A percentile compares a stretch with the other conserved stretches of the same genome.
Conservation (phyloP, 2,797 vertebrate genomes). For the Enteromius anoplus region DNA sequence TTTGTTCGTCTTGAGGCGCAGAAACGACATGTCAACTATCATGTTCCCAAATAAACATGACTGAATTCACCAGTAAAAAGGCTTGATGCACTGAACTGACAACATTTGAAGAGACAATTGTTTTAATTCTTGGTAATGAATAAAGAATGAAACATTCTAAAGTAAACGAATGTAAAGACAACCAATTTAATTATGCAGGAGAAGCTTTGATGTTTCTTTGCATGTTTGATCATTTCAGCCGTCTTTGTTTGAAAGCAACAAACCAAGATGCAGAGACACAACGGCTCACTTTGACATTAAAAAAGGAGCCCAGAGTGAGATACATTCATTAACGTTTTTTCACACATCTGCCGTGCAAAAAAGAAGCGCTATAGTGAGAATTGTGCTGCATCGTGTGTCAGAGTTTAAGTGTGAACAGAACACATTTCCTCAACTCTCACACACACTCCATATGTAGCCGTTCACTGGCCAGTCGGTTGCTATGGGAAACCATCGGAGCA, state of each 20-base stretch:
- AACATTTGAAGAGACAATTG: slow-evolving; percentile 3
- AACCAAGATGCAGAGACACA: not conserved
- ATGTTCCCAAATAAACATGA: not conserved
- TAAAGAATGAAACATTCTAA: slow-evolving; percentile 34
- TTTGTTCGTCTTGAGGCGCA: not conserved
- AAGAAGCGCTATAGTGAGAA: slow-evolving; percentile 23
- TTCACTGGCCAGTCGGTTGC: slow-evolving; percentile 60
- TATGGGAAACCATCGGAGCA: slow-evolving; percentile 61
- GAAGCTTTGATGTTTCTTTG: slow-evolving; percentile 37
- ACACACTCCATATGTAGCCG: slow-evolving; percentile 47
- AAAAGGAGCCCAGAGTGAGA: slow-evolving; percentile 15
- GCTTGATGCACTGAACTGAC: not conserved
- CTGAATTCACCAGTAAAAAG: not conserved
- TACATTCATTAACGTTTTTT: slow-evolving; percentile 35
- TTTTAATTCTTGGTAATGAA: slow-evolving; percentile 24
- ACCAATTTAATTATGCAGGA: slow-evolving; percentile 39
- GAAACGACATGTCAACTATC: not conserved
- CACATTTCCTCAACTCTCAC: slow-evolving; percentile 42
- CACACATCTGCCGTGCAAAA: slow-evolving; percentile 19
- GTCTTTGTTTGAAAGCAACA: slow-evolving; percentile 41
- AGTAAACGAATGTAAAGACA: slow-evolving; percentile 26
- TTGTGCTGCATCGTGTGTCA: slow-evolving; percentile 19
- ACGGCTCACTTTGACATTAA: not conserved
- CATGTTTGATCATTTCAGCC: slow-evolving; percentile 32
- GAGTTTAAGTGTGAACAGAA: slow-evolving; percentile 42